A percentile compares a stretch with the other conserved stretches of the same genome.
Conservation (phyloP, 2,888 invertebrate genomes). For the Diloba caeruleocephala region DNA sequence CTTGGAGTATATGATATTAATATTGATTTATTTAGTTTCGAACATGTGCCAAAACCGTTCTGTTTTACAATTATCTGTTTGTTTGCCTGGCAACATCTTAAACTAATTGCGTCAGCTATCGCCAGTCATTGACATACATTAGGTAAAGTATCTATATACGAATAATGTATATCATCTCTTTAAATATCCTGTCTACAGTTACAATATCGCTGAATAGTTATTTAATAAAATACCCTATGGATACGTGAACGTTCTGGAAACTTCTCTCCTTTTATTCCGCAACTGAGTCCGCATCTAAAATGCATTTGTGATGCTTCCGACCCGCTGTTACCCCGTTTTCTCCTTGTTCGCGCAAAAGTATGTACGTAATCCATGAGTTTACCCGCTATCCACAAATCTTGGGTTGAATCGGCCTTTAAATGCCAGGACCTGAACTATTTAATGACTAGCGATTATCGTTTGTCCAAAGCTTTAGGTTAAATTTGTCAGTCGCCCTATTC, state of each 20-base stretch:
- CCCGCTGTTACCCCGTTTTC: slow-evolving; percentile 56
- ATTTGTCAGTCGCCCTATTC: slow-evolving; percentile 26
- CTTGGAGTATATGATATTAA: background rate
- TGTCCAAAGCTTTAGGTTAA: slow-evolving; percentile 34
- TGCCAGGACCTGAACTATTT: slow-evolving; percentile 21
- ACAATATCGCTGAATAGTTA: slow-evolving; percentile 20
- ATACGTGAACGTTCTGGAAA: slow-evolving; percentile 33
- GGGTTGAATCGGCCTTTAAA: slow-evolving; percentile 35
- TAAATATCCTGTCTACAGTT: slow-evolving; percentile 7
- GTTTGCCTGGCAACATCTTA: background rate
- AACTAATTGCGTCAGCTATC: slow-evolving; percentile 30
- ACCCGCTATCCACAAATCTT: slow-evolving; percentile 46
- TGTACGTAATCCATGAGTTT: slow-evolving; percentile 44
- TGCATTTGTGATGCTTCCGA: slow-evolving; percentile 64
- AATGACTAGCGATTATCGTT: slow-evolving; percentile 41
- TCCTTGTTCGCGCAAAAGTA: slow-evolving; percentile 40
- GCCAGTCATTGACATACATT: slow-evolving; percentile 25
- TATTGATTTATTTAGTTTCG: background rate
- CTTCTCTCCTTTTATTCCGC: slow-evolving; percentile 56
- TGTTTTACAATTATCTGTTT: background rate
- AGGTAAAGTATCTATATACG: background rate
- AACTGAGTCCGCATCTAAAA: slow-evolving; percentile 66
- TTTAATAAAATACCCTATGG: slow-evolving; percentile 32
- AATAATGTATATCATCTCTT: slow-evolving; percentile 3
- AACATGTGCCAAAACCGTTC: background rate